Evolutionary conservation across 2,888 invertebrate species (phyloP), one percentile per base, ranked within the genome.

Genomic region (Cerceris ruficornis): DNA sequence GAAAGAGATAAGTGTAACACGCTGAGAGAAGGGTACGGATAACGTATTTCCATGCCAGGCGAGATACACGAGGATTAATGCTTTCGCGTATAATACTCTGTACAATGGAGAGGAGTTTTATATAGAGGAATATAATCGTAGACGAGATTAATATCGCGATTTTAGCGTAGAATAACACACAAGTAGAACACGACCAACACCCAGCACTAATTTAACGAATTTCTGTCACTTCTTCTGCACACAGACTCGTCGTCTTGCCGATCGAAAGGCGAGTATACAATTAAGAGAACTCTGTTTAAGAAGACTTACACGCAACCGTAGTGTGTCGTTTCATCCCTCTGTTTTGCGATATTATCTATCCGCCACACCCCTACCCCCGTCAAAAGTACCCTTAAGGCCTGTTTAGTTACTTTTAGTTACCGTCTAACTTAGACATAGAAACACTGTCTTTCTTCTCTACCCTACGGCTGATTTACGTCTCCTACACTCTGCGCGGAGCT

Each of bases 211-310:
- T 89, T 70, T 69, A 88, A 88, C 82, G 64, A 87, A 88, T 88
- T 90, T 90, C 82, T 86, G 81, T 86, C 85, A 85, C 85, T 89
- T 89, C 84, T 89, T 88, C 86, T 88, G 90, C 92, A 91, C 89
- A 91, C 92, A 92, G 91, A 87, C 88, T 89, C 85, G 84, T 69
- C 88, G 92, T 92, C 82, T 84, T 89, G 82, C 90, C 91, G 88
- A 82, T 92, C 85, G 88, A 88, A 87, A 92, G 91, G 92, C 92
- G 92, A 92, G 92, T 92, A 92, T 91, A 86, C 68, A 86, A 83
- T 9, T 9, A 42, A 43, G 42, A 61, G 42, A 50, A 69, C 67
- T 82, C 64, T 64, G 14, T 59, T 59, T 74, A 65, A 59, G 74
- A 70, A 69, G 71, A 72, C 69, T 73, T 62, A 69, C 80, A 81